These are phyloP conservation scores for Antigone vipio DNA, from an alignment of 2,113 vertebrate genomes.

Conservation along the genomic window DNA sequence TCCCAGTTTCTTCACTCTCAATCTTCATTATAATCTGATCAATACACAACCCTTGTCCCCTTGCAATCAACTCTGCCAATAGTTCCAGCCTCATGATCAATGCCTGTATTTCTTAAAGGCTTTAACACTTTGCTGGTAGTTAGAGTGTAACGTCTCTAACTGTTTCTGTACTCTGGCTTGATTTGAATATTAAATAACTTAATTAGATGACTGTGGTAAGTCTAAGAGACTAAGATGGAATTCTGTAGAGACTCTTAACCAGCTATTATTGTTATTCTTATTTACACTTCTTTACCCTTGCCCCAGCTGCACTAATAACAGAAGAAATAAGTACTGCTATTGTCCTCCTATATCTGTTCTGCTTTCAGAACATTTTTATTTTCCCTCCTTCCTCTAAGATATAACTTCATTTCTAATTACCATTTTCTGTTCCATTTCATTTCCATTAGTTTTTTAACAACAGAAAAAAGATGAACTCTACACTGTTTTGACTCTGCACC, in stretches of 20 bases:
- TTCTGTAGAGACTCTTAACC: background rate
- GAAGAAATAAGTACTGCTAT: background rate
- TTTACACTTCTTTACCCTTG: background rate
- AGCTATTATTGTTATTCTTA: background rate
- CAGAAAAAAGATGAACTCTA: background rate
- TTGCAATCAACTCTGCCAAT: background rate
- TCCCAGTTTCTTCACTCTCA: background rate
- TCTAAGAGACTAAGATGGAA: background rate
- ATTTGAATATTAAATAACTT: background rate
- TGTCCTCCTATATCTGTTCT: background rate
- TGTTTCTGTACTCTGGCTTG: background rate
- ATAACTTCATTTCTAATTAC: background rate
- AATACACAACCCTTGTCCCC: background rate
- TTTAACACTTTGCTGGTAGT: background rate
- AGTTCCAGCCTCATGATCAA: background rate
- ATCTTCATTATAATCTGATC: constrained; percentile 24
- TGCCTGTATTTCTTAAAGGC: background rate
- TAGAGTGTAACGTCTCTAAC: background rate
- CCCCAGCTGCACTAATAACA: background rate
- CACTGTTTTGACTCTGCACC: background rate
- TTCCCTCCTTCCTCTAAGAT: background rate
- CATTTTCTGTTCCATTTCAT: background rate
- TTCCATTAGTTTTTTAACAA: background rate
- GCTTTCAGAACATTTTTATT: background rate
- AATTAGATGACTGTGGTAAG: background rate